phyloP scores from a whole-genome alignment of 2,888 invertebrate species.

The Torymus auratus region DNA sequence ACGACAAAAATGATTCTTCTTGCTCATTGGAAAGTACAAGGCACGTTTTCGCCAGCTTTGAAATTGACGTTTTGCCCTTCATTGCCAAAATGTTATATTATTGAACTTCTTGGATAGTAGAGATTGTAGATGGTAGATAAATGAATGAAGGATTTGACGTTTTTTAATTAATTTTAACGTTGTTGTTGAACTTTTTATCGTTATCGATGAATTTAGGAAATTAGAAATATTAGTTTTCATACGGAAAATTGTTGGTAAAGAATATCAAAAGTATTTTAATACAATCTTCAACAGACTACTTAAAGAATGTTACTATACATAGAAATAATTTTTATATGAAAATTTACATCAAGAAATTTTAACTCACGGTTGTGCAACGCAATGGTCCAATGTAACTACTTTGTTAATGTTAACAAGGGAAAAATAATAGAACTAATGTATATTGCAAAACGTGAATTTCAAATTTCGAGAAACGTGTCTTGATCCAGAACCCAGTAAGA shows the following conservation, averaged over 20 bases:
- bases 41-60: conserved; percentile 25
- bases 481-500: not conserved
- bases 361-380: conserved; percentile 42
- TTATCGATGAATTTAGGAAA: too few species aligned
- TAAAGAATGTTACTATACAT: not conserved
- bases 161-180: not conserved
- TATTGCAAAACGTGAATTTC: conserved; percentile 1
- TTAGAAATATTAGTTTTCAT: not conserved
- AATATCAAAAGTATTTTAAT: conserved; percentile 17
- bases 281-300: conserved; percentile 14
- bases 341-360: not conserved
- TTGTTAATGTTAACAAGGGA: not conserved
- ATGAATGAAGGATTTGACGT: not conserved
- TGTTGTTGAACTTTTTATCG: not conserved
- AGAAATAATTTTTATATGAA: conserved; percentile 17
- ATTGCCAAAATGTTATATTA: too few species aligned
- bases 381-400: conserved; percentile 31
- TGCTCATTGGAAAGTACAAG: not conserved
- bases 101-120: too few species aligned
- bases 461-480: too few species aligned
- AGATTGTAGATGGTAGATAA: not conserved
- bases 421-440: conserved; percentile 1
- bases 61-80: not conserved
- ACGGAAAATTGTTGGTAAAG: not conserved
- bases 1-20: conserved; percentile 26